Evolutionary conservation across 2,888 invertebrate species (phyloP), one percentile per base, ranked within the genome.

Genomic region (Timema podura): DNA sequence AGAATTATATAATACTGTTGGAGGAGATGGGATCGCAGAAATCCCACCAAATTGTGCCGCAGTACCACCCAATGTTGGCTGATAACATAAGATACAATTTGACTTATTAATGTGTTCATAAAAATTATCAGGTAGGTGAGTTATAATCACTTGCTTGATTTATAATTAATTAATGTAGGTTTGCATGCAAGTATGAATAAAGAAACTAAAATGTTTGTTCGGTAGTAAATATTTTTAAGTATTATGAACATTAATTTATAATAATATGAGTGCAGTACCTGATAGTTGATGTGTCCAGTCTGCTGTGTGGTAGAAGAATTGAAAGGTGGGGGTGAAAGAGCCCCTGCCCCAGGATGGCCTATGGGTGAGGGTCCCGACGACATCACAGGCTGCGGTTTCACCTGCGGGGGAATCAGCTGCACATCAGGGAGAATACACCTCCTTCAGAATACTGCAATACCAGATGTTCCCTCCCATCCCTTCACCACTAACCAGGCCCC

Each of bases 11-110:
- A 92, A 83, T 69, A 93, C 90, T 13, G 92, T 91, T 44, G 91
- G 91, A 16, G 95, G 94, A 68, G 93, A 94, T 48, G 95, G 94
- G 74, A 95, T 92, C 47, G 93, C 91, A 30, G 93, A 89, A 79
- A 94, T 89, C 66, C 88, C 88, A 68, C 91, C 91, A 77, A 90
- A 93, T 71, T 91, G 91, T 2, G 84, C 85, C 57, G 76, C 74
- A 65, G 79, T 80, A 30, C 81, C 81, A 59, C 79, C 80, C 64
- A 81, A 76, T 65, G 79, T 78, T n/a, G 80, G 78, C 81, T 59
- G 80, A 79, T 47, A 80, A 80, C 15, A 80, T 79, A 78, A 61
- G 9, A 57, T 30, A 57, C n/a, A 57, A 11, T n/a, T 30, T 1
- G 30, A 30, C 30, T 30, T 30, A 30, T 30, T 30, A 30, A 2